These are phyloP conservation scores for Sebastes fasciatus DNA, from an alignment of 2,113 vertebrate species.

Conservation along the genomic window DNA sequence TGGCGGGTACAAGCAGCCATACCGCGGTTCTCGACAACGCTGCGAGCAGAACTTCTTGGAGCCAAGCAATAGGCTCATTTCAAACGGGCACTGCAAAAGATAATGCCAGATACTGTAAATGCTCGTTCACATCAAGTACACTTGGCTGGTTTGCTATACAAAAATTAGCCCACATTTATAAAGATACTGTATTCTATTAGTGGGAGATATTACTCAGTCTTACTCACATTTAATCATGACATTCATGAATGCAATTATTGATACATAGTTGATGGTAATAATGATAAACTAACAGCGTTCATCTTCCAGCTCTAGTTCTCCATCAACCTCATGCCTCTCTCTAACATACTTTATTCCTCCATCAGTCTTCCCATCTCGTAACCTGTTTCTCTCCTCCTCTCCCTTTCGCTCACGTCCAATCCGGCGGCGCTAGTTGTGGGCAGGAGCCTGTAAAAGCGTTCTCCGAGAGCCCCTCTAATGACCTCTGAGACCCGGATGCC, in stretches of 20 bases:
- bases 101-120: background rate
- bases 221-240: background rate
- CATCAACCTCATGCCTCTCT: constrained; percentile 4
- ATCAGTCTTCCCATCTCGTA: constrained; percentile 9
- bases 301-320: background rate
- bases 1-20: too few species aligned
- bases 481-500: constrained; percentile 77
- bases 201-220: background rate
- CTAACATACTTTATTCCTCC: background rate
- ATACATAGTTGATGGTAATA: background rate
- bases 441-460: constrained; percentile 51
- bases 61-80: too few species aligned
- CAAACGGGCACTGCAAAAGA: background rate
- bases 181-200: background rate
- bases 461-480: constrained; percentile 69
- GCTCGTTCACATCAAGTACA: background rate
- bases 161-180: background rate
- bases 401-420: constrained; percentile 12
- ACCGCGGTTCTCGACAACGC: too few species aligned
- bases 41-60: too few species aligned
- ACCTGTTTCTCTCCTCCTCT: constrained; percentile 13
- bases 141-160: background rate
- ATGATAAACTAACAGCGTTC: background rate
- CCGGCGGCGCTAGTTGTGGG: background rate
- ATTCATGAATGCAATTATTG: background rate